phyloP scores from a whole-genome alignment of 1,140 invertebrate genomes.

The Chionoecetes opilio region DNA sequence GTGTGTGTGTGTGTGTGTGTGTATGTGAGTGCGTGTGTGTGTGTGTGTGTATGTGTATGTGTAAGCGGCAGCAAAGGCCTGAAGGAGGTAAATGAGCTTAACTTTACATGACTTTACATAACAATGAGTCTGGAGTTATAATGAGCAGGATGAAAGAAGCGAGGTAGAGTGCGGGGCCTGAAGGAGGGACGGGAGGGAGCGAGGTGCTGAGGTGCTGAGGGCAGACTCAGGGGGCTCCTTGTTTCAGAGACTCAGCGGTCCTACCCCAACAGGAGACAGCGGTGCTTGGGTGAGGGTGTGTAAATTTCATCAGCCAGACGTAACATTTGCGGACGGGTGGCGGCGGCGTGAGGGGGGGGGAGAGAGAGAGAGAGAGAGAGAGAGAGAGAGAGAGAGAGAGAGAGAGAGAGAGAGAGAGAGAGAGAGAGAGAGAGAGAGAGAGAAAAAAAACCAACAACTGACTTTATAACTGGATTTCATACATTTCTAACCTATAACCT shows the following conservation, averaged over 20 bases:
- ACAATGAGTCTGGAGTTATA: not conserved
- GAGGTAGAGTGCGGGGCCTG: not conserved
- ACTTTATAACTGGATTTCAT: no score
- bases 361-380: constrained; percentile 2
- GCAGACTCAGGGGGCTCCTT: not conserved
- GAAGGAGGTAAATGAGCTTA: not conserved
- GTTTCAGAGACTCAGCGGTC: not conserved
- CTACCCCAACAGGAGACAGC: constrained; percentile 8
- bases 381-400: constrained; percentile 3
- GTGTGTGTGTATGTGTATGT: constrained; percentile 36
- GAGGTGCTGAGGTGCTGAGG: not conserved
- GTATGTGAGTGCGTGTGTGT: not conserved
- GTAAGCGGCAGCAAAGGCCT: not conserved
- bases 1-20: constrained; percentile 33
- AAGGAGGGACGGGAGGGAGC: not conserved
- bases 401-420: constrained; percentile 2
- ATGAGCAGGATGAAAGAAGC: no score
- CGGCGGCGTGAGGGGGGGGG: no score
- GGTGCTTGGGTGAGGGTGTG: constrained; percentile 13
- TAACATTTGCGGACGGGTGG: no score
- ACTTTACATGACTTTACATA: not conserved
- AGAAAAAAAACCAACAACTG: no score
- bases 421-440: no score
- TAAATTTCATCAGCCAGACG: not conserved
- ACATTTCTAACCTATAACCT: no score